Evolutionary conservation across 1,140 invertebrate species (phyloP).

Genomic region (Diabrotica undecimpunctata): DNA sequence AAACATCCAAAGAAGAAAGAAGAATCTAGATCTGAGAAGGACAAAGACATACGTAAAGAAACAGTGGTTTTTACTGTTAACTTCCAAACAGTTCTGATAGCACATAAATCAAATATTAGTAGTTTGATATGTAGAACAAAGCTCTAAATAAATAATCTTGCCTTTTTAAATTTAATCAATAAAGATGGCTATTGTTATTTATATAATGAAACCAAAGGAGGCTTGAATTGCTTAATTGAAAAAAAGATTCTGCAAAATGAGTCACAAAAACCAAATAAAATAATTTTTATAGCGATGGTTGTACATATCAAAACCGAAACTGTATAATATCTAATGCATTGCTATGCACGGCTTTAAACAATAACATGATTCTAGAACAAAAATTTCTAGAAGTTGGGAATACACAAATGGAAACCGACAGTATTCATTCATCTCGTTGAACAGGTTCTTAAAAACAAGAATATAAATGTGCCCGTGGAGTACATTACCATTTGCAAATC

Average conservation of each 20-base stretch:
- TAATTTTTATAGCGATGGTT: constrained; percentile 22
- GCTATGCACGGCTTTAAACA: constrained; percentile 4
- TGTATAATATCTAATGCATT: constrained; percentile 8
- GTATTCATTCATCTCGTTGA: constrained; percentile 22
- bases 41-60: too few relatives aligned
- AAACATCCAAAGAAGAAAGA: too few relatives aligned
- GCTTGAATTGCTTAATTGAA: constrained; percentile 17
- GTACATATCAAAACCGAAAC: constrained; percentile 22
- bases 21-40: too few relatives aligned
- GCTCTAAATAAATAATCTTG: constrained; percentile 10
- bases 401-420: constrained; percentile 25
- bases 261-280: constrained; percentile 6
- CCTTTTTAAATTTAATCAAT: constrained; percentile 10
- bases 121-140: constrained; percentile 35
- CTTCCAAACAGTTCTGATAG: constrained; percentile 35
- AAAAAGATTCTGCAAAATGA: not conserved
- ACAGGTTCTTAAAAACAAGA: constrained; percentile 4
- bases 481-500: constrained; percentile 1
- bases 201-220: constrained; percentile 17
- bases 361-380: constrained; percentile 18
- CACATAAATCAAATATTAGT: constrained; percentile 32
- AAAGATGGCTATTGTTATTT: constrained; percentile 21
- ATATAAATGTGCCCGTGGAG: constrained; percentile 15
- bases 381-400: constrained; percentile 25
- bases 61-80: constrained; percentile 34